Conservation (phyloP, 2,888 invertebrate species). For the Beris morrisii region DNA sequence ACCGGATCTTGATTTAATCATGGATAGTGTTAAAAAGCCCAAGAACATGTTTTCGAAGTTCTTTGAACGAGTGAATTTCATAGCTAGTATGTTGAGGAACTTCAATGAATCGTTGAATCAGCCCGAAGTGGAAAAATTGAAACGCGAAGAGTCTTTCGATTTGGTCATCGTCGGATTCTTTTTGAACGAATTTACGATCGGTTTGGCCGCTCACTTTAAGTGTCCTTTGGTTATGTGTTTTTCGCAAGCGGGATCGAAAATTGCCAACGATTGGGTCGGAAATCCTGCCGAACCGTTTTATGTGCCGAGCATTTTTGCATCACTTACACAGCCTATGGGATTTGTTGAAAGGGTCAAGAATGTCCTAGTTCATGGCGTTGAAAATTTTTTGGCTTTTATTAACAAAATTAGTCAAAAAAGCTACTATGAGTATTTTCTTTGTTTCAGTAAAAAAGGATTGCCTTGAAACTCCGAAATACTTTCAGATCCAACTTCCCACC, state of each 20-base stretch:
- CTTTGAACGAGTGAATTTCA: no score
- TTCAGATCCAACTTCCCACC: slow-evolving; percentile 34
- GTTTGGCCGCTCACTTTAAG: slow-evolving; percentile 39
- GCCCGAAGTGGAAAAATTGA: neutral
- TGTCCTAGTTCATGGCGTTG: neutral
- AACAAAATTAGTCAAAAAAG: neutral
- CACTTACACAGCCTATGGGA: slow-evolving; percentile 15
- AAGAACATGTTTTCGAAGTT: no score
- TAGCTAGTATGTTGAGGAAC: no score
- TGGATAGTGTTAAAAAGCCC: no score
- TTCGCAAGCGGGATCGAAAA: neutral
- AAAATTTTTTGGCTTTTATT: neutral
- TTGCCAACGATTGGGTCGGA: slow-evolving; percentile 9
- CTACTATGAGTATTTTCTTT: neutral
- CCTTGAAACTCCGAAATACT: neutral
- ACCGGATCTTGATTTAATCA: no score
- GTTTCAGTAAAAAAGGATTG: neutral
- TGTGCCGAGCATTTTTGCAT: slow-evolving; percentile 11
- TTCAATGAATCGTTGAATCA: no score
- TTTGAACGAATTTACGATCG: slow-evolving; percentile 29
- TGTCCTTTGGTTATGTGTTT: slow-evolving; percentile 35
- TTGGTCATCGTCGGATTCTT: slow-evolving; percentile 25
- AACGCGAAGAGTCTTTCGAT: slow-evolving; percentile 19
- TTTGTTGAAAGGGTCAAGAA: slow-evolving; percentile 22
- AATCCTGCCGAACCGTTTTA: slow-evolving; percentile 18